Percentiles rank a stretch among this genome's conserved stretches.
Conservation (phyloP, 1,140 invertebrate genomes). For the Lepeophtheirus salmonis region DNA sequence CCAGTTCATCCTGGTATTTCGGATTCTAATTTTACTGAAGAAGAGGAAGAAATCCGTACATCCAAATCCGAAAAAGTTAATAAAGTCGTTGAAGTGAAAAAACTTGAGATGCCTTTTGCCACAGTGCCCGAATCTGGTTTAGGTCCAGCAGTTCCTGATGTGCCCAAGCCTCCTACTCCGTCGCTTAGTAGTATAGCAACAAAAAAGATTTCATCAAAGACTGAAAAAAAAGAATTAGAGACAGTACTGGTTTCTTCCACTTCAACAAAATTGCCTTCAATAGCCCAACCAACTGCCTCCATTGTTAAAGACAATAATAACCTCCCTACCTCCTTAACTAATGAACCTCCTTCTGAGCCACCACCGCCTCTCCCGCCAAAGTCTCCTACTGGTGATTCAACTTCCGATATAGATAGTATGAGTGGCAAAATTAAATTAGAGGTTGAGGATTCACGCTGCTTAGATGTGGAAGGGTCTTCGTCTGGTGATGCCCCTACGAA, state of each 20-base stretch:
- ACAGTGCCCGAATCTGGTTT: slow-evolving; percentile 9
- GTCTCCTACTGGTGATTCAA: slow-evolving; percentile 1
- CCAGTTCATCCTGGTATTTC: slow-evolving; percentile 12
- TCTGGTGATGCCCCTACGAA: neutral
- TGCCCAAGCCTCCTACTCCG: neutral
- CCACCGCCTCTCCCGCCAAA: neutral
- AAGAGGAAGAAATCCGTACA: too few species aligned
- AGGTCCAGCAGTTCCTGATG: neutral
- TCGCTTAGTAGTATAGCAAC: neutral
- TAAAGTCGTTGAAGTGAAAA: neutral
- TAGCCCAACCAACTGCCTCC: too few species aligned
- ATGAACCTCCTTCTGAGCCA: neutral
- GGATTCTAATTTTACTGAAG: too few species aligned
- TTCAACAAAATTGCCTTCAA: too few species aligned
- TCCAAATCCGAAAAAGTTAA: too few species aligned
- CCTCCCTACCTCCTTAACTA: neutral
- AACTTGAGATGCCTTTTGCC: slow-evolving; percentile 13
- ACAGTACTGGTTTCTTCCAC: too few species aligned
- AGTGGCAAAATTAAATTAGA: neutral
- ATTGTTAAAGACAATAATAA: too few species aligned
- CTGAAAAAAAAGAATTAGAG: too few species aligned
- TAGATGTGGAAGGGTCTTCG: neutral
- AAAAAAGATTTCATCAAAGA: too few species aligned
- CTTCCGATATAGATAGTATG: slow-evolving; percentile 1
- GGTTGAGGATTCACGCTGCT: neutral